A percentile compares a stretch with the other conserved stretches of the same genome.
Evolutionary conservation across 2,797 vertebrate genomes (phyloP).

Genomic region (Malacoraja senta): DNA sequence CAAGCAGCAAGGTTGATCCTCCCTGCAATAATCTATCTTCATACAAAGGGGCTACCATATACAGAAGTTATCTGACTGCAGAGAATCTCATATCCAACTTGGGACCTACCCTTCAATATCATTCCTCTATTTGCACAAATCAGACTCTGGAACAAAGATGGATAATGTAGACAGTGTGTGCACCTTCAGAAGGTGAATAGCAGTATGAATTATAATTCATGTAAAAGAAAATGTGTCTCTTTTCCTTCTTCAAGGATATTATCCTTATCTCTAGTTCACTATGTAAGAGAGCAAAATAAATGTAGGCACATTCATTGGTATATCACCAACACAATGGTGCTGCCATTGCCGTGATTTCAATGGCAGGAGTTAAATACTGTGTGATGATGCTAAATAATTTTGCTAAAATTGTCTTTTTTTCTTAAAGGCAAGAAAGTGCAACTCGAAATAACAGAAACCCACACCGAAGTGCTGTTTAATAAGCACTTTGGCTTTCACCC

Average conservation of each 20-base stretch:
- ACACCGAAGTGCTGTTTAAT: background rate
- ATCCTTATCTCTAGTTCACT: background rate
- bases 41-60: background rate
- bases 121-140: background rate
- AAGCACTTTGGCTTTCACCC: background rate
- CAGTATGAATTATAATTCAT: background rate
- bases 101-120: background rate
- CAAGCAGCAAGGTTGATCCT: too few species aligned
- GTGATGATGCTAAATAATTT: background rate
- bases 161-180: background rate
- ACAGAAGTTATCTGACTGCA: background rate
- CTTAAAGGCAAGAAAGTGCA: background rate
- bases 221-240: background rate
- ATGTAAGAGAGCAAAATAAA: background rate
- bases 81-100: background rate
- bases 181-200: background rate
- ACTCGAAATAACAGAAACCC: background rate
- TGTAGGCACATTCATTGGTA: background rate
- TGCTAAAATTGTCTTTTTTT: background rate
- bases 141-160: background rate
- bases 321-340: background rate
- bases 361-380: background rate
- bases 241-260: too few species aligned
- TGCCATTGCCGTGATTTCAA: background rate
- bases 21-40: background rate